Percentiles rank a stretch among this genome's conserved stretches.
These are phyloP conservation scores for Nasua narica DNA, from an alignment of 2,797 vertebrate genomes.

Conservation along the genomic window DNA sequence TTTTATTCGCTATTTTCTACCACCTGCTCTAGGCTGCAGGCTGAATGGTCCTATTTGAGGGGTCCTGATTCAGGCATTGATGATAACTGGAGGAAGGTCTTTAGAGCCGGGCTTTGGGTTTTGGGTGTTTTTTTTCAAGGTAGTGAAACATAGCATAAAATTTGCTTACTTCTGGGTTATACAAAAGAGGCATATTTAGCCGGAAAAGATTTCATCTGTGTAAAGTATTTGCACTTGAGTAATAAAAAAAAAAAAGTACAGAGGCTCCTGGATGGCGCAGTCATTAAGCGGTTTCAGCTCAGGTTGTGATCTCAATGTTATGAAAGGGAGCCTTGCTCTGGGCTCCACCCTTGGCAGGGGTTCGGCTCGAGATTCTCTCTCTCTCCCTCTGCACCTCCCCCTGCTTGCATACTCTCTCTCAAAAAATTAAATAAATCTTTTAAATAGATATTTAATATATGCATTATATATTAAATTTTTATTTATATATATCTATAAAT, in stretches of 20 bases:
- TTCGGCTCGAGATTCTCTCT: neutral
- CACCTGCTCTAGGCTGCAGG: neutral
- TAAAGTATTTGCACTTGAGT: neutral
- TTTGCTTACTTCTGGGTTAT: neutral
- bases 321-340: neutral
- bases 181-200: neutral
- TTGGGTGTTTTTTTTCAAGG: neutral
- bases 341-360: neutral
- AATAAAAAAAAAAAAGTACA: neutral
- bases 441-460: no score
- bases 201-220: neutral
- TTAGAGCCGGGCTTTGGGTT: neutral
- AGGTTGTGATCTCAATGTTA: neutral
- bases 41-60: neutral
- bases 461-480: no score
- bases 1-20: neutral
- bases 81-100: neutral
- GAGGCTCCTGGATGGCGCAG: neutral
- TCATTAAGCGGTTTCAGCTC: no score
- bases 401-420: neutral
- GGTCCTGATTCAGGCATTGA: neutral
- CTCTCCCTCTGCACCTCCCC: neutral
- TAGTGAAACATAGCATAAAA: neutral
- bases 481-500: neutral
- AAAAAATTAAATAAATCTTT: neutral